Conservation (phyloP, 2,113 vertebrate species). For the Telmatochromis sp. region DNA sequence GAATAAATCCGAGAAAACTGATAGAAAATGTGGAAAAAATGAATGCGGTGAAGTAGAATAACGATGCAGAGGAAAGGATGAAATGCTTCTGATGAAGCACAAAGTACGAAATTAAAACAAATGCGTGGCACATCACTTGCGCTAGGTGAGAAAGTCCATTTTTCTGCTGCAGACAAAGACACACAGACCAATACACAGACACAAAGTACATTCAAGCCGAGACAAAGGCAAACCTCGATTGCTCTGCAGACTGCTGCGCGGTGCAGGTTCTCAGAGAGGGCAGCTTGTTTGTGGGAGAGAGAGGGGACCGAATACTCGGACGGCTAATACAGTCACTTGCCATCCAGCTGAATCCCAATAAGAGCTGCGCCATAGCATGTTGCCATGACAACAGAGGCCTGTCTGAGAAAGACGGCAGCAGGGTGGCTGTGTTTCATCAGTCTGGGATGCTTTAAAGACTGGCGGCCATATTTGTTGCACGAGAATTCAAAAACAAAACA, state of each 20-base stretch:
- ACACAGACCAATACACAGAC: background rate
- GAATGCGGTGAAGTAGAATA: background rate
- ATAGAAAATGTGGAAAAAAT: slow-evolving; percentile 10
- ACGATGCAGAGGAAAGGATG: background rate
- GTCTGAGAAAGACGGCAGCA: slow-evolving; percentile 66
- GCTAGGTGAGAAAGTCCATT: slow-evolving; percentile 25
- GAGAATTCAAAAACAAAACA: background rate
- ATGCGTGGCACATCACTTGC: background rate
- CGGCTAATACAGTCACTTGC: slow-evolving; percentile 48
- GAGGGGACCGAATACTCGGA: slow-evolving; percentile 39
- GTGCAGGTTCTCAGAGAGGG: slow-evolving; percentile 26
- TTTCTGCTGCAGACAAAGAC: slow-evolving; percentile 50
- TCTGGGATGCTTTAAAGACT: slow-evolving; percentile 16
- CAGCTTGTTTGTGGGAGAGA: slow-evolving; percentile 22
- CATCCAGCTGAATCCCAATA: slow-evolving; percentile 77
- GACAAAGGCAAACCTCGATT: slow-evolving; percentile 32
- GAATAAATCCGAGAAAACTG: background rate
- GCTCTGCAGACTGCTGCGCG: slow-evolving; percentile 3
- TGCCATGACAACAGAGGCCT: slow-evolving; percentile 90
- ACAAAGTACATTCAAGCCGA: slow-evolving; percentile 4
- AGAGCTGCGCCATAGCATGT: slow-evolving; percentile 89
- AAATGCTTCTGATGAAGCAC: background rate
- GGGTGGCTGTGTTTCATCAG: slow-evolving; percentile 53
- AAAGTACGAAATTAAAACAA: background rate
- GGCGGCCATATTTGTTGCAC: slow-evolving; percentile 47